These are phyloP conservation scores for Calidris pugnax DNA, from an alignment of 2,113 vertebrate genomes.

Conservation along the genomic window DNA sequence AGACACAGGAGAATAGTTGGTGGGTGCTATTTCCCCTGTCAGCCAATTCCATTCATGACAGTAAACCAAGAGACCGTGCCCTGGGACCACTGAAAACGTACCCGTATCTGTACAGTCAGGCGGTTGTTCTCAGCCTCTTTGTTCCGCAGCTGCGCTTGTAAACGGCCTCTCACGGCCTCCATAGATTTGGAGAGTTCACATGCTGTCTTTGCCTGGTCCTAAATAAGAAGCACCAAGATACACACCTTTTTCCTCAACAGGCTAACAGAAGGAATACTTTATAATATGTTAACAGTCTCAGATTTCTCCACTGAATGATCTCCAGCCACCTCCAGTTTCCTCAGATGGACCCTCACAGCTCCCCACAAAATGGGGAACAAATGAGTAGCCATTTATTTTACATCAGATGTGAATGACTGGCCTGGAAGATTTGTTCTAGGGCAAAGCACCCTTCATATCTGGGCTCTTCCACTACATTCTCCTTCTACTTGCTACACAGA, in stretches of 20 bases:
- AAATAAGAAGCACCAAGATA: background rate
- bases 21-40: background rate
- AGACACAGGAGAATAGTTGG: background rate
- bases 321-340: background rate
- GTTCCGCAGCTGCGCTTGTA: constrained; percentile 85
- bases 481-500: background rate
- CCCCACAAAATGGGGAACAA: background rate
- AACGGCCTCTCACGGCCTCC: constrained; percentile 82
- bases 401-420: background rate
- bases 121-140: constrained; percentile 89
- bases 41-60: background rate
- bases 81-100: background rate
- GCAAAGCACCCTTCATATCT: background rate
- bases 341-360: background rate
- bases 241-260: background rate
- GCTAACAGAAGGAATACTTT: background rate
- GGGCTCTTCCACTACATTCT: background rate
- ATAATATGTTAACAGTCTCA: background rate
- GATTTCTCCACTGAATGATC: background rate
- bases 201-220: constrained; percentile 83
- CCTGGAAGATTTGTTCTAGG: background rate
- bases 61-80: background rate
- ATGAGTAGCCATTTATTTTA: background rate
- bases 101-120: constrained; percentile 83
- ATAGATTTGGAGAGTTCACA: constrained; percentile 81